These are phyloP conservation scores for Drosophila micromelanica DNA, from an alignment of 1,140 invertebrate genomes.

Conservation along the genomic window DNA sequence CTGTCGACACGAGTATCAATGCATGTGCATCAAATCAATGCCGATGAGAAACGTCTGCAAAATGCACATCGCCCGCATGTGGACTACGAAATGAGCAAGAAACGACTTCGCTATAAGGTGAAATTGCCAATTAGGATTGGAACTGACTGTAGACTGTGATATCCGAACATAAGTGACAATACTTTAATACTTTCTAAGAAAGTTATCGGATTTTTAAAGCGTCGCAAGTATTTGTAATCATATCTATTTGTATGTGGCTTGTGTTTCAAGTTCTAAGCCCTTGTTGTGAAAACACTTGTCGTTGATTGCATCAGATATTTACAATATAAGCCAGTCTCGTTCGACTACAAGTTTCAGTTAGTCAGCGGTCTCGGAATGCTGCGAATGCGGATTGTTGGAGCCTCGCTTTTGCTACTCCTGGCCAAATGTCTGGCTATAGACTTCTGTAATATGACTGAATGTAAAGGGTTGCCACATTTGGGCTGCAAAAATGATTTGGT, in stretches of 20 bases:
- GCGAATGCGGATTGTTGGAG: neutral
- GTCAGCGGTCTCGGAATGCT: constrained; percentile 30
- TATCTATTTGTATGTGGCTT: neutral
- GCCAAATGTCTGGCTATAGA: constrained; percentile 35
- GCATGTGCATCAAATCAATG: constrained; percentile 25
- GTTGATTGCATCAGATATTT: neutral
- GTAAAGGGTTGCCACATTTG: constrained; percentile 36
- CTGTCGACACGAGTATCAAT: neutral
- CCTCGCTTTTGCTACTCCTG: neutral
- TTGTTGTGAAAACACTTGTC: constrained; percentile 7
- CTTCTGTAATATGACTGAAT: constrained; percentile 51
- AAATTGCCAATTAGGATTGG: too few species aligned
- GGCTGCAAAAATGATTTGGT: constrained; percentile 66
- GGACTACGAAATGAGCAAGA: constrained; percentile 34
- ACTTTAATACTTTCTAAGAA: too few species aligned
- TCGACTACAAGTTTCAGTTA: neutral
- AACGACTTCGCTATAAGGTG: too few species aligned
- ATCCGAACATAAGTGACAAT: too few species aligned
- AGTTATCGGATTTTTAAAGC: too few species aligned
- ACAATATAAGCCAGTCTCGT: constrained; percentile 7
- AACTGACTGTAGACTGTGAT: too few species aligned
- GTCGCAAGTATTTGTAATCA: too few species aligned
- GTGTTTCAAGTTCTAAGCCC: too few species aligned
- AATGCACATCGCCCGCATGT: constrained; percentile 18
- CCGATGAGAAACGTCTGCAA: constrained; percentile 27